Percentiles rank a stretch among this genome's conserved stretches.
Evolutionary conservation across 2,888 invertebrate genomes (phyloP).

Genomic region (Plebejus melissa): DNA sequence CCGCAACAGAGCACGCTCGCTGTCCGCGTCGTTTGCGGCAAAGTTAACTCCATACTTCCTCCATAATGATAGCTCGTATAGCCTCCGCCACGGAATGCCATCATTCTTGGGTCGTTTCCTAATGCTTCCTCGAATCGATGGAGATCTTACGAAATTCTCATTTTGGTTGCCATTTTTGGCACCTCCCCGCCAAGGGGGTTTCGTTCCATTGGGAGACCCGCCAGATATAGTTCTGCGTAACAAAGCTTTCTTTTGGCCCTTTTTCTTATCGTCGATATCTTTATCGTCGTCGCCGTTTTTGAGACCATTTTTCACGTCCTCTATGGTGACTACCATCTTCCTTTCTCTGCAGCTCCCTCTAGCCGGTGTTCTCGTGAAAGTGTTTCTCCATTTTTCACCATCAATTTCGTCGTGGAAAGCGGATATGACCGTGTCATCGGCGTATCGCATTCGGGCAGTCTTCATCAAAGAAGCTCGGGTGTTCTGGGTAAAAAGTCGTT

Average conservation of each 20-base stretch:
- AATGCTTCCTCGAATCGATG: constrained; percentile 66
- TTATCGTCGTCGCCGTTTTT: constrained; percentile 61
- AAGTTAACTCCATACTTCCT: constrained; percentile 74
- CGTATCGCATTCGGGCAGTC: constrained; percentile 79
- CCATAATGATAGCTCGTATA: constrained; percentile 78
- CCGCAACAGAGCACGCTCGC: constrained; percentile 62
- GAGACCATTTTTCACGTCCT: constrained; percentile 68
- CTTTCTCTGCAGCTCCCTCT: constrained; percentile 67
- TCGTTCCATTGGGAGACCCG: constrained; percentile 51
- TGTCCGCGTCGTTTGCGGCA: constrained; percentile 61
- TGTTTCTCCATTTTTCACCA: constrained; percentile 62
- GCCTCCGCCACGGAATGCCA: constrained; percentile 74
- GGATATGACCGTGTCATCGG: constrained; percentile 67
- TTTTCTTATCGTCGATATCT: constrained; percentile 65
- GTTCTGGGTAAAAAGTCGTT: constrained; percentile 76
- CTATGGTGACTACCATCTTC: constrained; percentile 71
- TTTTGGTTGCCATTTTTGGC: constrained; percentile 56
- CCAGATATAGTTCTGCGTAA: constrained; percentile 58
- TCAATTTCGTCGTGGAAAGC: constrained; percentile 65
- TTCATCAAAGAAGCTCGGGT: constrained; percentile 81
- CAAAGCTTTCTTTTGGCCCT: constrained; percentile 51
- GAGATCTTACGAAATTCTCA: constrained; percentile 61
- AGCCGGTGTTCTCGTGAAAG: constrained; percentile 58
- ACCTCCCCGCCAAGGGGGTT: constrained; percentile 71
- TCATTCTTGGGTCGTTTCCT: constrained; percentile 64